Percentiles rank a stretch among this genome's conserved stretches.
phyloP scores from a whole-genome alignment of 2,888 invertebrate species.

The Lydus trimaculatus region DNA sequence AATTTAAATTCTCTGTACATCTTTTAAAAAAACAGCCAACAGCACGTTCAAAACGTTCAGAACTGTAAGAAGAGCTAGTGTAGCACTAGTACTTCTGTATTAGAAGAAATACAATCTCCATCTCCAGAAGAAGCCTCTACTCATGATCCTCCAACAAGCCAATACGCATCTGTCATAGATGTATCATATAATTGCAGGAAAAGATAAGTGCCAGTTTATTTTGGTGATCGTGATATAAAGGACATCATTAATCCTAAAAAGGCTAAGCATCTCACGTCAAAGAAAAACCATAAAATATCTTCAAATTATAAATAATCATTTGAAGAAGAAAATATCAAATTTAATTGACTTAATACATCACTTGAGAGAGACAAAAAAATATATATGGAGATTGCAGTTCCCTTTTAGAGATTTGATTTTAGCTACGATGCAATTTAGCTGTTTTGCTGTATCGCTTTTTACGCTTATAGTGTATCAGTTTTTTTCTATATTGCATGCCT shows the following conservation, averaged over 20 bases:
- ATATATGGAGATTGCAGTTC: background rate
- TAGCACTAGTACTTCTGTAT: no score
- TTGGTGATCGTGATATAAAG: background rate
- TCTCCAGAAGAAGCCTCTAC: background rate
- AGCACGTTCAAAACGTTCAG: background rate
- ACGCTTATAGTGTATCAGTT: no score
- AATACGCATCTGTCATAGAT: background rate
- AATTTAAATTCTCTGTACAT: background rate
- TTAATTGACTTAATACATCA: background rate
- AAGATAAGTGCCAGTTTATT: background rate
- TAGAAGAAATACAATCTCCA: background rate
- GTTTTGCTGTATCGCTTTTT: no score
- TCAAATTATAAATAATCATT: background rate
- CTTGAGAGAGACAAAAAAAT: background rate
- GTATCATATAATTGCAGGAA: background rate
- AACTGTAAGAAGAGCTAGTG: background rate
- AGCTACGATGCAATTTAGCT: no score
- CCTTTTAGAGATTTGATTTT: background rate
- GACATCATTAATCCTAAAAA: background rate
- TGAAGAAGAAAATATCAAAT: background rate
- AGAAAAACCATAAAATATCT: background rate
- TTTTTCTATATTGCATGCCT: no score
- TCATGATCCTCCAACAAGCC: background rate
- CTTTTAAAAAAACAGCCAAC: background rate
- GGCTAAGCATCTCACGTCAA: background rate